Conservation (phyloP, 2,113 vertebrate genomes). For the Grammomys surdaster region DNA sequence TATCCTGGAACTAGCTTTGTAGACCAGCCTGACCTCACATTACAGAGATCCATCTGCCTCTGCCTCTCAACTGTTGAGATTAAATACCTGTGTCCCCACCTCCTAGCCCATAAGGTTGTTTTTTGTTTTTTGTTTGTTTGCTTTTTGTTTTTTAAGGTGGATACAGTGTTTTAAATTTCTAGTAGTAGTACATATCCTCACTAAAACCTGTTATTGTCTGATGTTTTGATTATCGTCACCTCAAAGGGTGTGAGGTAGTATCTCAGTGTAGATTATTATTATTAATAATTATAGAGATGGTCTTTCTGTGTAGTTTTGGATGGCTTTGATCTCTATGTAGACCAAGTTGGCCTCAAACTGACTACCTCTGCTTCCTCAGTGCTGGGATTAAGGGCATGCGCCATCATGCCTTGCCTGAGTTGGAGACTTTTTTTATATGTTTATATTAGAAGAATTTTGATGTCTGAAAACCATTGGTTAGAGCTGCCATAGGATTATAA, state of each 20-base stretch:
- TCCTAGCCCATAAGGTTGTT: not conserved
- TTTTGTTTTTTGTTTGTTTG: too few relatives aligned
- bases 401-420: not conserved
- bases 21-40: not conserved
- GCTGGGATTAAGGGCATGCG: not conserved
- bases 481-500: not conserved
- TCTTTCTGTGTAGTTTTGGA: not conserved
- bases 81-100: not conserved
- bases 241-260: not conserved
- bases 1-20: not conserved
- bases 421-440: conserved; percentile 23
- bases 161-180: not conserved
- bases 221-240: not conserved
- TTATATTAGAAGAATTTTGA: not conserved
- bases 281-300: not conserved
- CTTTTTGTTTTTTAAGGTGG: not conserved
- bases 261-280: not conserved
- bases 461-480: conserved; percentile 23
- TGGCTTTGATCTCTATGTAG: not conserved
- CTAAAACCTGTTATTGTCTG: not conserved
- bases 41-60: not conserved
- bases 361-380: not conserved
- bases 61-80: not conserved
- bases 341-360: not conserved
- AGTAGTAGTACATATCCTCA: not conserved